These are phyloP conservation scores for Ailuropoda melanoleuca DNA, from an alignment of 2,113 vertebrate genomes.

Conservation along the genomic window DNA sequence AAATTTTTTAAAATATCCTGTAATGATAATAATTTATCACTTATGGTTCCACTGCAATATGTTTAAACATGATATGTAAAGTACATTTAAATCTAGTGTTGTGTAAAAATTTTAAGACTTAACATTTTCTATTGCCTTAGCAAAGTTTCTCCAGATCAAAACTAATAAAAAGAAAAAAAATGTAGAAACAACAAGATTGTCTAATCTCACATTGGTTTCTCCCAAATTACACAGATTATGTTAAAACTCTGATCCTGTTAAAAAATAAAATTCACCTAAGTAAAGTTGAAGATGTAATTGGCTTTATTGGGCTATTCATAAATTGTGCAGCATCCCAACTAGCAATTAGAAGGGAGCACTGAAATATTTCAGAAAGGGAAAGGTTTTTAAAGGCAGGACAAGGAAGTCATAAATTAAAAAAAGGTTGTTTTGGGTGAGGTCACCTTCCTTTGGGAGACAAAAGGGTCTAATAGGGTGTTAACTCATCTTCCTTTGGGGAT, in stretches of 20 bases:
- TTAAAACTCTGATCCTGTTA: not conserved
- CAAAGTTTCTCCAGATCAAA: not conserved
- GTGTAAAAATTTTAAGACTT: not conserved
- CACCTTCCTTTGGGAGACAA: not conserved
- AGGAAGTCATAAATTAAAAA: not conserved
- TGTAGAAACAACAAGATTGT: not conserved
- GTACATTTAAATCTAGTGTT: not conserved
- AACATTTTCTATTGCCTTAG: not conserved
- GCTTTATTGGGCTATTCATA: too few species aligned
- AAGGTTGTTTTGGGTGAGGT: not conserved
- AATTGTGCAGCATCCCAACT: too few species aligned
- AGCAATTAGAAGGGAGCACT: not conserved
- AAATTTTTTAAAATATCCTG: not conserved
- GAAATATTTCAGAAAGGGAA: not conserved
- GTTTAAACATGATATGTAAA: not conserved
- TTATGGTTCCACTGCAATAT: not conserved
- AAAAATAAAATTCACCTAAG: not conserved
- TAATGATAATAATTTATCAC: not conserved
- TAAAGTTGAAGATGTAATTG: not conserved
- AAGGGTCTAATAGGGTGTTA: not conserved
- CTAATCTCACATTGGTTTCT: not conserved
- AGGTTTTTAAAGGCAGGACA: not conserved
- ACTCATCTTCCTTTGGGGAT: not conserved
- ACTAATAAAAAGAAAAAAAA: not conserved
- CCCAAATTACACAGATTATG: not conserved